Evolutionary conservation across 64 coral and sea anemone species (phyloP).

Genomic region (Porites lutea): DNA sequence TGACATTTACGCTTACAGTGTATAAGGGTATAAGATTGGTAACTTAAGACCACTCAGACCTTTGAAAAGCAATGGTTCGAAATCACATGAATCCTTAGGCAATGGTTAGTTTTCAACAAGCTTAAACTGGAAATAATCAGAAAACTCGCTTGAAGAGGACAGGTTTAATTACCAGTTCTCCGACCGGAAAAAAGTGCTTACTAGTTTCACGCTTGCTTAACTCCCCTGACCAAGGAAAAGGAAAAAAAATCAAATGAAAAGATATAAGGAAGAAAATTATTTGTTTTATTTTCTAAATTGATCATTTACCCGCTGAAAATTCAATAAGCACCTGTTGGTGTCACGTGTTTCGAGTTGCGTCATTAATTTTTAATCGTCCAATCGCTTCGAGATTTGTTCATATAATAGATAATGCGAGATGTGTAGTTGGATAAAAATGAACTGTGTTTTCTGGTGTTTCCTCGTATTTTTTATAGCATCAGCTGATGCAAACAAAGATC

Average conservation of each 20-base stretch:
- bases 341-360: neutral
- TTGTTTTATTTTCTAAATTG: neutral
- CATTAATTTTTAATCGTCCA: conserved; percentile 25
- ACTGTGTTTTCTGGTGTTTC: neutral
- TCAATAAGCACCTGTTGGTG: neutral
- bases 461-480: neutral
- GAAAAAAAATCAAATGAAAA: neutral
- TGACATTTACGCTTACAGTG: no score
- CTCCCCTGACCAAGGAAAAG: neutral
- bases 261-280: neutral
- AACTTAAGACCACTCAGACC: no score
- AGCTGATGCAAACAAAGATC: neutral
- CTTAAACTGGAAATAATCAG: no score
- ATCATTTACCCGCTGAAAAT: conserved; percentile 13
- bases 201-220: no score
- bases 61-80: no score
- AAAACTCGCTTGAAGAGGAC: no score
- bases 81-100: no score
- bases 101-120: no score
- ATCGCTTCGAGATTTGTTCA: neutral
- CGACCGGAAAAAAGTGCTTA: no score
- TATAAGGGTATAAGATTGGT: no score
- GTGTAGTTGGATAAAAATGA: neutral
- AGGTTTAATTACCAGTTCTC: no score
- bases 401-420: neutral